Evolutionary conservation across 2,113 vertebrate genomes (phyloP), one percentile per base, ranked within the genome.

Genomic region (Murina feae): DNA sequence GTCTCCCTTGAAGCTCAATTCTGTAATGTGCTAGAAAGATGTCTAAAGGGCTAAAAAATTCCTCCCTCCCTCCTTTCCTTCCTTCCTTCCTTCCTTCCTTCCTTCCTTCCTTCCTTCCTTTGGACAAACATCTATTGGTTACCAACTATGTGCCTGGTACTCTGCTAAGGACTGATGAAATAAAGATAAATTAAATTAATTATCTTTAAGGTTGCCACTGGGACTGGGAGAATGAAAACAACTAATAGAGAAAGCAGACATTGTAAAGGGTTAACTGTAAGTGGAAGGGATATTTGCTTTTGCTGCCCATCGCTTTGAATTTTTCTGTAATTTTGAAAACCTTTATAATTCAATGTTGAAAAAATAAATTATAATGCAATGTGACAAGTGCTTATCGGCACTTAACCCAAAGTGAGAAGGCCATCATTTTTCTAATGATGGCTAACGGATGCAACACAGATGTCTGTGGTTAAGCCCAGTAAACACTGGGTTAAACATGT

Each of bases 281-380:
- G 55, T 37, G 21, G 39, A 85, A 30, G n/a, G 35, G 68, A 68
- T 58, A 81, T 9, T 76, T 42, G 58, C 42, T 87, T 95, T 96
- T 7, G 23, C 13, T 82, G 42, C 30, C 78, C 12, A 47, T 9
- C 76, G 42, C 53, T 69, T 87, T 89, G 10, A 8, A 81, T 84
- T 90, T 93, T 92, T 89, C 69, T 87, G 5, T 76, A 96, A 89
- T 72, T 86, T 78, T 69, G 35, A 87, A 93, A 88, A 86, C 8
- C 3, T 90, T 71, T 39, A 82, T 58, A 79, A 91, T 82, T 93
- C 94, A 96, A 85, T 51, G 13, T 74, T 83, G 25, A 42, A 93
- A 96, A 80, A 60, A 21, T 2, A 69, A 91, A 83, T 92, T 68
- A 11, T 2, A 71, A n/a, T 66, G 42, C 13, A 91, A 82, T 14